Conservation (phyloP, 2,113 vertebrate species). For the Catharus minimus region DNA sequence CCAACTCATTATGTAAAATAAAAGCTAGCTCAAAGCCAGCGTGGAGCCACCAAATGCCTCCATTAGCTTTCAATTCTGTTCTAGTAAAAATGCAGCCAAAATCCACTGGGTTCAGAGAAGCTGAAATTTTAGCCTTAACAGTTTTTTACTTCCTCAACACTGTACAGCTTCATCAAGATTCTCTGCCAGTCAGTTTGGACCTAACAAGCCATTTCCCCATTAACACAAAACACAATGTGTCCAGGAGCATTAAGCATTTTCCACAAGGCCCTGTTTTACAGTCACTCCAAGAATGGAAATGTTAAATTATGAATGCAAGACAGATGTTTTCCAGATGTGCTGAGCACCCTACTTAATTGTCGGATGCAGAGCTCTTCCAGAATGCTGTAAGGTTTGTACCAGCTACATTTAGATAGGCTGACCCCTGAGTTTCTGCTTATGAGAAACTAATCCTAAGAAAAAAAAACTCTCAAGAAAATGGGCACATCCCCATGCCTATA, state of each 20-base stretch:
- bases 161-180: neutral
- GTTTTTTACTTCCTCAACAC: neutral
- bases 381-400: rapidly evolving
- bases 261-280: neutral
- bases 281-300: neutral
- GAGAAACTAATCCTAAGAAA: neutral
- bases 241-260: neutral
- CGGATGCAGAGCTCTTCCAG: neutral
- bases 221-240: neutral
- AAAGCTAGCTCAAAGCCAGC: constrained; percentile 21
- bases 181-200: neutral
- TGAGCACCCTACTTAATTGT: neutral
- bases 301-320: neutral
- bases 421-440: neutral
- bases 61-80: constrained; percentile 21
- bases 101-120: neutral
- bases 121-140: constrained; percentile 13
- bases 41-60: constrained; percentile 30
- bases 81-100: neutral
- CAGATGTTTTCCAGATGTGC: constrained; percentile 30
- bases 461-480: neutral
- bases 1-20: constrained; percentile 24
- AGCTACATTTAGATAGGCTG: neutral
- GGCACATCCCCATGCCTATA: neutral
- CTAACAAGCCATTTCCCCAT: constrained; percentile 21